Base-by-base conservation (phyloP, 2,113 vertebrate genomes). In the Megaptera novaeangliae region DNA sequence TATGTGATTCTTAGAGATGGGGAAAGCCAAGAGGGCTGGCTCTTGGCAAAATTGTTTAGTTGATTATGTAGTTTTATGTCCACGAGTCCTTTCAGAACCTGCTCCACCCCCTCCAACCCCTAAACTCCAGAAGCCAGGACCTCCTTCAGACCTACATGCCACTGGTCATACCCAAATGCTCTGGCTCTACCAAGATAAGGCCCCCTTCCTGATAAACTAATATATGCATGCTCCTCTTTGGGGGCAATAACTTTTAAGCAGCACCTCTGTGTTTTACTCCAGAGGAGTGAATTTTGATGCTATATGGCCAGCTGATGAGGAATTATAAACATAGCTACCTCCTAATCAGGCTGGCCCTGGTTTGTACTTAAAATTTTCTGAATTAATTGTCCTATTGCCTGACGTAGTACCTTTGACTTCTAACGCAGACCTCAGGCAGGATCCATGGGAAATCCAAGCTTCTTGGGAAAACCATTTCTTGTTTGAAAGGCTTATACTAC, bases 311-410 rank as follows among this genome's bases (percentile, higher is more conserved):
- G 29, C 25, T 94, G n/a, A 82, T 87, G 31, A 93, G 17, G n/a
- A 96, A 25, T 92, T 98, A 94, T 61, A 93, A 87, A 63, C 12
- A 72, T 59, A 61, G 68, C 3, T 17, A 87, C 17, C 14, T 92
- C 49, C 52, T 94, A 77, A n/a, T 92, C n/a, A 96, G 52, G 29
- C 21, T 90, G 59, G 44, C 36, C 31, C 52, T 90, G 13, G 71
- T 96, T 87, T 88, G 6, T 91, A 55, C 39, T 94, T 78, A 78
- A 84, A 84, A 31, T 81, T 96, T 61, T 84, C 39, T 94, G 14
- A 80, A 92, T 63, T 88, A 82, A 20, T 92, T 84, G 18, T 61
- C 21, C 55, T 94, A 39, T 75, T 85, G 46, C 18, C 36, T 91
- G 29, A 84, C 6, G 18, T 72, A 88, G 5, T 82, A 81, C 20